phyloP scores from a whole-genome alignment of 2,797 vertebrate genomes.

The Tragopan temminckii region DNA sequence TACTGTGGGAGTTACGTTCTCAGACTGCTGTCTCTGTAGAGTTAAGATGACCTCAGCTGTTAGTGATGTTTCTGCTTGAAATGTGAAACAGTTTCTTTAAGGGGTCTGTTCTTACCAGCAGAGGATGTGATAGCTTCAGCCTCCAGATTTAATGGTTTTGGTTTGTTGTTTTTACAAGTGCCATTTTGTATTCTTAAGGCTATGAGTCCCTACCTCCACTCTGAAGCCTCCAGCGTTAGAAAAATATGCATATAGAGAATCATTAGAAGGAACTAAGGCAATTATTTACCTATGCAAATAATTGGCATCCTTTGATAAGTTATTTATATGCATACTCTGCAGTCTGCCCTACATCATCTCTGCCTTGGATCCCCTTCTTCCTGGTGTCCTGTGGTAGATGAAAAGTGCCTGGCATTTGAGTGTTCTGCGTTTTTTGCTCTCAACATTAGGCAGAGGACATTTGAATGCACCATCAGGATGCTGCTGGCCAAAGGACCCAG shows the following conservation, averaged over 20 bases:
- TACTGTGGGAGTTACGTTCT: background rate
- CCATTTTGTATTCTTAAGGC: background rate
- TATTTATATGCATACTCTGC: background rate
- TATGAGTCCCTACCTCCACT: background rate
- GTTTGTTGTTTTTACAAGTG: background rate
- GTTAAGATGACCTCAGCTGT: background rate
- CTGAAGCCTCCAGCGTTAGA: background rate
- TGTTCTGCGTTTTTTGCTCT: constrained; percentile 73
- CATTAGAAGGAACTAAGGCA: background rate
- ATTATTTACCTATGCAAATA: background rate
- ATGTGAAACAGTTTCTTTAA: background rate
- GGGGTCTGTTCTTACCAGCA: background rate
- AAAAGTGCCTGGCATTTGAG: constrained; percentile 57
- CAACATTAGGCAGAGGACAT: constrained; percentile 73
- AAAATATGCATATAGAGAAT: background rate
- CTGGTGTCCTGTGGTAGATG: background rate
- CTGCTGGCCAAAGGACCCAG: constrained; percentile 69
- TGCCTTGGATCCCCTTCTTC: constrained; percentile 35
- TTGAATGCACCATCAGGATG: constrained; percentile 68
- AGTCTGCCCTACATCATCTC: background rate
- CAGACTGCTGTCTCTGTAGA: background rate
- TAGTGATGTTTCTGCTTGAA: background rate
- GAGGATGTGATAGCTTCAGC: background rate
- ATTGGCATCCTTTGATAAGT: background rate
- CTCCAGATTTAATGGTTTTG: background rate